Evolutionary conservation across 2,797 vertebrate genomes (phyloP).

Genomic region (Myotis vivesi): DNA sequence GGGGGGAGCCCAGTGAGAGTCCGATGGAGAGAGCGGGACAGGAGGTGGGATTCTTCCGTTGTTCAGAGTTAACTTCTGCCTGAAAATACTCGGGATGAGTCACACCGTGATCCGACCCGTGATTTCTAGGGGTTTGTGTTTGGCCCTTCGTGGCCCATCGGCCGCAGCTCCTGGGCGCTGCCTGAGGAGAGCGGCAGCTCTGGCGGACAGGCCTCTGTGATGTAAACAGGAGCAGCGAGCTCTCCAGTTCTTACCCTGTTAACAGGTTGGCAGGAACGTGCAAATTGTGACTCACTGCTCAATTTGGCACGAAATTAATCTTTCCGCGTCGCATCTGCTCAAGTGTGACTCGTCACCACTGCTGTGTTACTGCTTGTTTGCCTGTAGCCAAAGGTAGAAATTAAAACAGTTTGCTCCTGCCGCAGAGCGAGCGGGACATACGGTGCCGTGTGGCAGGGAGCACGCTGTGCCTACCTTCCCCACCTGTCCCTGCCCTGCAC

Average conservation of each 20-base stretch:
- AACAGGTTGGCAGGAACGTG: slow-evolving; percentile 77
- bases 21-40: neutral
- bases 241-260: slow-evolving; percentile 79
- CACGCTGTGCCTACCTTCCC: slow-evolving; percentile 57
- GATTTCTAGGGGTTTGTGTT: neutral
- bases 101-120: neutral
- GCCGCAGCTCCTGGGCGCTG: no score
- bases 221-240: slow-evolving; percentile 72
- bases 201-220: slow-evolving; percentile 56
- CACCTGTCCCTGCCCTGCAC: neutral
- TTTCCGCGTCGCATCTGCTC: slow-evolving; percentile 73
- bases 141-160: neutral
- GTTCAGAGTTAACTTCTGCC: neutral
- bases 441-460: slow-evolving; percentile 58
- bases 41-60: neutral
- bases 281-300: slow-evolving; percentile 79
- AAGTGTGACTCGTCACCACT: slow-evolving; percentile 72
- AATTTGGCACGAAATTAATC: slow-evolving; percentile 78
- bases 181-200: slow-evolving; percentile 62
- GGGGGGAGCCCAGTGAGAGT: neutral
- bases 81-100: neutral
- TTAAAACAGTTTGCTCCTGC: slow-evolving; percentile 61
- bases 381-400: slow-evolving; percentile 73
- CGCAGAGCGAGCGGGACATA: neutral
- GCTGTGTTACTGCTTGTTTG: slow-evolving; percentile 73